Evolutionary conservation across 1,140 invertebrate species (phyloP), one percentile per base, ranked within the genome.

Genomic region (Zaprionus kolodkinae): DNA sequence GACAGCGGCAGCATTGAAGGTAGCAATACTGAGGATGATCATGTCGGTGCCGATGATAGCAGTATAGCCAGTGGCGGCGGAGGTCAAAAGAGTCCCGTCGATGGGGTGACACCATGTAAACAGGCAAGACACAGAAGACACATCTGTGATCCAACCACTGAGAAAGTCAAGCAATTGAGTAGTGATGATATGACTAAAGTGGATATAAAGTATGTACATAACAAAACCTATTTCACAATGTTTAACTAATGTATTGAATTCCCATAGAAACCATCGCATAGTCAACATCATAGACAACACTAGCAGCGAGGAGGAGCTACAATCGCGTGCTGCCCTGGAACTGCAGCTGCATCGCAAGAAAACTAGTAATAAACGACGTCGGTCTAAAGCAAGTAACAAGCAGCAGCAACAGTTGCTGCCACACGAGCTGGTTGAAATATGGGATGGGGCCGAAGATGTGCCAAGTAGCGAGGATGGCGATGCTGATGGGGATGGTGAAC

Each of bases 1-100:
- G 95, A 96, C 78, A 96, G 95, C 80, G 95, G 95, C 60, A 96
- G 96, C 82, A 95, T 96, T 92, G 96, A 97, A 84, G 95, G 95
- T 35, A 96, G 95, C 74, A 96, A 96, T 91, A 96, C 96, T 0
- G 96, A 96, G 76, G 95, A 96, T 65, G 95, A 96, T 76, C 94
- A 95, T 52, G 89, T 79, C 25, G 94, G 94, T 63, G 94, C 93
- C 33, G 92, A 92, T 57, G 91, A 92, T 45, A 92, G 91, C 57
- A 93, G 93, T 62, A 76, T 91, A n/a, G 88, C 83, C 17, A 91
- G 90, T 48, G 83, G 81, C 10, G 81, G 81, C 0, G 82, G 73
- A 6, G 82, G 80, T 5, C 89, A 81, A 15, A 93, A 93, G 78
- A 81, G 91, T 75, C 81, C 89, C 36, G 61, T 92, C 55, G 81